phyloP scores from a whole-genome alignment of 2,797 vertebrate genomes.

The Xenentodon cancila region DNA sequence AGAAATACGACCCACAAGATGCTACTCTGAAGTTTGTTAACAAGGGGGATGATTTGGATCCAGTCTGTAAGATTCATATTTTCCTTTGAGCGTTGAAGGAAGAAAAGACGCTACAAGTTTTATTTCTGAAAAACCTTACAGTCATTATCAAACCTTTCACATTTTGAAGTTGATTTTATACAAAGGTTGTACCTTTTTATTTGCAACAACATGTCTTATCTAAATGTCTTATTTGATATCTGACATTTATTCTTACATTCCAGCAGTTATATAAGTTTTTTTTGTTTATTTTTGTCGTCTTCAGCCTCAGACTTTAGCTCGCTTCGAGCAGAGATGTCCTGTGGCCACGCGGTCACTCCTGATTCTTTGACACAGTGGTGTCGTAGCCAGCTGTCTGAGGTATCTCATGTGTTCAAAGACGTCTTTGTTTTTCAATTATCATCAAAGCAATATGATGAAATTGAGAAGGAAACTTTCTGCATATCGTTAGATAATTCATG shows the following conservation, averaged over 20 bases:
- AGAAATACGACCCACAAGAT: constrained; percentile 57
- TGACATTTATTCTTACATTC: not conserved
- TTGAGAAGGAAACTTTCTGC: no score
- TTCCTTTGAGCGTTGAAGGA: no score
- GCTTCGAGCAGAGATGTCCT: constrained; percentile 73
- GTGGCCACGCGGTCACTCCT: constrained; percentile 76
- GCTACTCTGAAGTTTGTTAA: constrained; percentile 62
- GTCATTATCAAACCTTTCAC: no score
- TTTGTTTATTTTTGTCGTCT: not conserved
- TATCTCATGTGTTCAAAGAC: not conserved
- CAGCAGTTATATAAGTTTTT: not conserved
- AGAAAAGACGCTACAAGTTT: no score
- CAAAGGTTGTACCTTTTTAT: no score
- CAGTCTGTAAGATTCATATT: constrained; percentile 12
- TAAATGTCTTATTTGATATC: not conserved
- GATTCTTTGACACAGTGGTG: constrained; percentile 68
- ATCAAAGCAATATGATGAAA: no score
- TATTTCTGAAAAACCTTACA: no score
- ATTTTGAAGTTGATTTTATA: no score
- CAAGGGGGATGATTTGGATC: constrained; percentile 61
- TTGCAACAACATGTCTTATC: no score
- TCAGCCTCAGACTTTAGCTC: constrained; percentile 37
- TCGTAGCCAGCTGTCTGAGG: constrained; percentile 62
- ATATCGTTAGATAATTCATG: no score
- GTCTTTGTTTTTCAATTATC: no score